A percentile compares a stretch with the other conserved stretches of the same genome.
These are phyloP conservation scores for Orestias chungarensis DNA, from an alignment of 2,797 vertebrate species.

Conservation along the genomic window DNA sequence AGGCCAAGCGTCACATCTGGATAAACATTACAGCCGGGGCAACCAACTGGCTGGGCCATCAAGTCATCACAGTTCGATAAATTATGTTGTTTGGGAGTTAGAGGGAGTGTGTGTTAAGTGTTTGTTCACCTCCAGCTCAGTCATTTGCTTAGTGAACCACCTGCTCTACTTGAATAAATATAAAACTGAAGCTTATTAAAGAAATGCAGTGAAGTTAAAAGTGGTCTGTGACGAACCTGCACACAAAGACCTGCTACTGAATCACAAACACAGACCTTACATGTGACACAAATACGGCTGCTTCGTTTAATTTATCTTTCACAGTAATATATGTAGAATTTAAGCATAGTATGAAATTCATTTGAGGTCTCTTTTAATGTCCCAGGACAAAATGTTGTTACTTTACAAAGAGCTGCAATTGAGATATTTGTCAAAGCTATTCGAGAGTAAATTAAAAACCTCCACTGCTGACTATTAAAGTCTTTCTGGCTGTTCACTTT, in stretches of 20 bases:
- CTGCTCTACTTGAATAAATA: conserved; percentile 33
- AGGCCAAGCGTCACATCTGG: conserved; percentile 67
- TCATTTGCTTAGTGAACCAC: conserved; percentile 31
- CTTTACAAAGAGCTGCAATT: neutral
- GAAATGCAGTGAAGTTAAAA: conserved; percentile 16
- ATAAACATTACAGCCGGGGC: conserved; percentile 64
- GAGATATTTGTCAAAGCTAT: neutral
- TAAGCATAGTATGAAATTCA: neutral
- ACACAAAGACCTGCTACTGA: neutral
- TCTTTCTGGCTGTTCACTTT: neutral
- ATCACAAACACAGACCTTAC: neutral
- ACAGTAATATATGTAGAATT: neutral
- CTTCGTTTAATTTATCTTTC: neutral
- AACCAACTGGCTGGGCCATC: conserved; percentile 64
- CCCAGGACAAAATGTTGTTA: conserved; percentile 1
- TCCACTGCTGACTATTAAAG: neutral
- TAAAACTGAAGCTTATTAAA: conserved; percentile 10
- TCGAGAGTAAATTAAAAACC: neutral
- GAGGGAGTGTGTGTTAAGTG: conserved; percentile 17
- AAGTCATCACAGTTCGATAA: conserved; percentile 62
- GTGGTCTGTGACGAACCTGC: neutral
- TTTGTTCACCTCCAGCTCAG: conserved; percentile 36
- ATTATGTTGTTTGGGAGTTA: conserved; percentile 38
- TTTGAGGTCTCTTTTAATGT: neutral
- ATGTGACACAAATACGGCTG: neutral